Evolutionary conservation across 2,888 invertebrate species (phyloP), one percentile per base, ranked within the genome.

Genomic region (Villa cingulata): DNA sequence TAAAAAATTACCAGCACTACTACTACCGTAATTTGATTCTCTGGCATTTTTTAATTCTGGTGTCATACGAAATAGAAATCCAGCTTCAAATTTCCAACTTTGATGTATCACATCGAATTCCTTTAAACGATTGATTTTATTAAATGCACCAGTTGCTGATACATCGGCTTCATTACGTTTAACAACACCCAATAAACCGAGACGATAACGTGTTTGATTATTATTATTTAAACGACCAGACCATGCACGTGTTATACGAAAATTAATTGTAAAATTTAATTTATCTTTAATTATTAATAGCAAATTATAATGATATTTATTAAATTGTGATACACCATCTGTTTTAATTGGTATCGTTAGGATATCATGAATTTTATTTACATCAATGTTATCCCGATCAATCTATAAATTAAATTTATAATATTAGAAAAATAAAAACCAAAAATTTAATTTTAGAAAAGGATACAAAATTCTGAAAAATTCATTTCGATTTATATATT

Each of bases 161-260:
- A 68, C 58, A 50, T 68, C 67, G 3, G 61, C 66, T 50, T 68
- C 67, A 49, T 65, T 63, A 10, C 67, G 57, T 51, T 53, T 55
- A 18, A 67, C 45, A 20, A 65, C 59, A 2, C 67, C 67, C 17
- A 68, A 45, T 10, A 64, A 51, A 0, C 67, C 67, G 17, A 68
- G 50, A 0, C 67, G 63, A 54, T 58, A 67, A 17, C 57, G 57
- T 6, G 62, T 56, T 40, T 60, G 60, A 10, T 57, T 58, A n/a
- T n/a, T n/a, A n/a, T n/a, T n/a, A n/a, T n/a, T n/a, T 45, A 67
- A 53, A 27, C 62, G 56, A 12, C 67, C 66, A 17, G 64, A 62
- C 67, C 67, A 68, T n/a, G 63, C 65, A 3, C 65, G 57, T 3
- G 64, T 56, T 46, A 65, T 62, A 4, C 67, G 62, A 54, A 61